Conservation (phyloP, 2,888 invertebrate species). For the Eudasyphora cyanicolor region DNA sequence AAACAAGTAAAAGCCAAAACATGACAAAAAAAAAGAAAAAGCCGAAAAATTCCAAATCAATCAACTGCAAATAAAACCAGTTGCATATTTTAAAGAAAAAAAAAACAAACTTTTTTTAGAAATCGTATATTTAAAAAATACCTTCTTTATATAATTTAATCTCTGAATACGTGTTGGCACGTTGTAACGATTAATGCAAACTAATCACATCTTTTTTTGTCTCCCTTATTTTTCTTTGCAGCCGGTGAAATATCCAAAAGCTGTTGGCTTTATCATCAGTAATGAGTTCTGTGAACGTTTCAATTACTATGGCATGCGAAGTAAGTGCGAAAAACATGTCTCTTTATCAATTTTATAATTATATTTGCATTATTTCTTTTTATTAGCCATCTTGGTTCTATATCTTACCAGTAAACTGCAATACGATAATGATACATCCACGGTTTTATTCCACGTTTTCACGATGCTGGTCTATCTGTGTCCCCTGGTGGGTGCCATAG, state of each 20-base stretch:
- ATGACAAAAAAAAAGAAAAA: background rate
- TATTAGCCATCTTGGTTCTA: conserved; percentile 92
- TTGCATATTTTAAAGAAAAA: background rate
- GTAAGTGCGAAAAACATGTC: conserved; percentile 82
- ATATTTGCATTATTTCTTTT: background rate
- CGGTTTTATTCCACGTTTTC: conserved; percentile 93
- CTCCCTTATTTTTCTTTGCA: conserved; percentile 52
- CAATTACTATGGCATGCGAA: conserved; percentile 97
- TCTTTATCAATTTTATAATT: conserved; percentile 5
- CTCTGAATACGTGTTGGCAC: conserved; percentile 46
- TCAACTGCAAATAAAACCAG: background rate
- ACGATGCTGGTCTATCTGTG: conserved; percentile 88
- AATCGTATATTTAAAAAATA: conserved; percentile 11
- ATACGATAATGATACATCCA: conserved; percentile 88
- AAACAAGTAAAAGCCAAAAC: background rate
- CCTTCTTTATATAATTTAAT: conserved; percentile 1
- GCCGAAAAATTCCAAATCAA: conserved; percentile 21
- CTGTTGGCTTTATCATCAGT: conserved; percentile 95
- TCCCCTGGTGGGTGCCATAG: conserved; percentile 90
- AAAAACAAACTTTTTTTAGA: background rate
- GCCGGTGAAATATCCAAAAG: conserved; percentile 87
- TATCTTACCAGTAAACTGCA: conserved; percentile 91
- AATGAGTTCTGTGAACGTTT: conserved; percentile 99
- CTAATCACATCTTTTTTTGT: background rate
- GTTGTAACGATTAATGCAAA: too few species aligned